Base-by-base conservation (phyloP, 1,140 invertebrate genomes). In the Heliconius himera region DNA sequence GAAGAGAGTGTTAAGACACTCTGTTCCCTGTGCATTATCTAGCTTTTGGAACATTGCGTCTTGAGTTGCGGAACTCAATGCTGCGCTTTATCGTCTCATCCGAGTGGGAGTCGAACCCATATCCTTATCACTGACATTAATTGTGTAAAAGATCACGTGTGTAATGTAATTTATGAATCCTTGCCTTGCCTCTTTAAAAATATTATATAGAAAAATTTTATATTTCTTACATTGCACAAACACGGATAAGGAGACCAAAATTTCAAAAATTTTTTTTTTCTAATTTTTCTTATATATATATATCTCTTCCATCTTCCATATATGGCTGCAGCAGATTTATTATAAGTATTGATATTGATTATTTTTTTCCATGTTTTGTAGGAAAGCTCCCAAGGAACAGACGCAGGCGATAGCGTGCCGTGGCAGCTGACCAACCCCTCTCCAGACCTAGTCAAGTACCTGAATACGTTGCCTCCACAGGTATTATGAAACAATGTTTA, bases 371-470 rank as follows among this genome's bases (percentile, higher is more conserved):
- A 46, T 46, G 16, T 41, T 75, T 73, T 81, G 13, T 76, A 92
- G 90, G 92, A 92, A 70, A 92, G 88, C 76, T 91, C 90, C 0
- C 91, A 93, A 81, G 87, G 89, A 54, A 88, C 90, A 0, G 90
- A 92, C 29, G 70, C 84, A 1, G 83, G 83, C n/a, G 90, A 90
- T 1, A 83, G 71, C 29, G 72, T 84, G 76, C 80, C 86, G 20
- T 93, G 89, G 89, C 87, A 87, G 26, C 66, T 88, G 20, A 74
- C 56, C 41, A 86, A 74, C 72, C 81, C 83, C 11, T 85, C 88
- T 11, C 89, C 88, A 76, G 88, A 91, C 22, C 86, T 93, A 8
- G 81, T 91, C 73, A 93, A 91, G 74, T 91, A 91, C 71, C 85
- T 93, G 73, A 90, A 89, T 83, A 84, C 87, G 8, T 60, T 92